Evolutionary conservation across 2,888 invertebrate species (phyloP).

Genomic region (Phalera bucephala): DNA sequence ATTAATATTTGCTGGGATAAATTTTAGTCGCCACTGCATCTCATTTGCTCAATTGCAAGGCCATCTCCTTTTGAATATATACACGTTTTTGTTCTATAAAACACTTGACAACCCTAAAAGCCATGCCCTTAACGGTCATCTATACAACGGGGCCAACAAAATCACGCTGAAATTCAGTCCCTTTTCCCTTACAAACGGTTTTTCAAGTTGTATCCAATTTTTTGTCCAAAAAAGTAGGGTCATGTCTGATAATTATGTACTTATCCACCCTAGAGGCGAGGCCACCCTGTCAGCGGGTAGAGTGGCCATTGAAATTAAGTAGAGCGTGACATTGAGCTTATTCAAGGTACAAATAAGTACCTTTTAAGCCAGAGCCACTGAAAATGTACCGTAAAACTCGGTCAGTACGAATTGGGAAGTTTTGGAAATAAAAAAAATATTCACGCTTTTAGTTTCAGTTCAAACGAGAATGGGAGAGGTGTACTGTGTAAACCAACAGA

Average conservation of each 20-base stretch:
- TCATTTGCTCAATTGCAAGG: too few species aligned
- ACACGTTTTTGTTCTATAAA: too few species aligned
- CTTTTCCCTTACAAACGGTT: constrained; percentile 19
- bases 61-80: too few species aligned
- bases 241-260: constrained; percentile 27
- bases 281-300: constrained; percentile 7
- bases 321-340: constrained; percentile 4
- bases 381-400: too few species aligned
- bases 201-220: constrained; percentile 24
- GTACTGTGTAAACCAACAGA: too few species aligned
- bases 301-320: constrained; percentile 10
- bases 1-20: too few species aligned
- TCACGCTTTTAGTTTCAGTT: too few species aligned
- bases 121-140: not conserved
- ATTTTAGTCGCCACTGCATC: too few species aligned
- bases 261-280: constrained; percentile 10
- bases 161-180: constrained; percentile 12
- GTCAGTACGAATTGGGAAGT: too few species aligned
- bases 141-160: constrained; percentile 9
- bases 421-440: too few species aligned
- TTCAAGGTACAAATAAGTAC: constrained; percentile 1
- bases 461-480: too few species aligned
- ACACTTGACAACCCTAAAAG: constrained; percentile 15
- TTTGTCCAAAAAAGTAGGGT: constrained; percentile 20
- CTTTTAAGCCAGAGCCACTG: constrained; percentile 2